These are phyloP conservation scores for Tapera naevia DNA, from an alignment of 2,797 vertebrate species.

Conservation along the genomic window DNA sequence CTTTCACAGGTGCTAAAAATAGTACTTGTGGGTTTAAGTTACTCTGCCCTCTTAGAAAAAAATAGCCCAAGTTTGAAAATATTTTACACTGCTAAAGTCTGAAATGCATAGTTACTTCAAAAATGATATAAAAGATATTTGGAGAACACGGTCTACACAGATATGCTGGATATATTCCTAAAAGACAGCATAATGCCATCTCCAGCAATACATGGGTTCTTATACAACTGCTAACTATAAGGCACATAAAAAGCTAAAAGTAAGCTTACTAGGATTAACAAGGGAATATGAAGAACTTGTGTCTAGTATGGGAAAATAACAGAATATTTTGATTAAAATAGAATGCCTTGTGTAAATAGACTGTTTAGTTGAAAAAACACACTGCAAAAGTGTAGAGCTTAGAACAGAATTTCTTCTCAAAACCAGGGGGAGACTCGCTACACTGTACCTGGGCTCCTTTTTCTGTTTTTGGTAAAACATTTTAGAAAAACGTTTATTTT, in stretches of 20 bases:
- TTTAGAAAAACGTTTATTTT: not conserved
- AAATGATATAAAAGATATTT: not conserved
- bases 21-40: not conserved
- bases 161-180: not conserved
- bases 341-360: not conserved
- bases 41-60: not conserved
- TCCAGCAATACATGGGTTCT: not conserved
- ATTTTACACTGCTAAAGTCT: not conserved
- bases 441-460: not conserved
- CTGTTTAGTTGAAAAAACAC: not conserved
- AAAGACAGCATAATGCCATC: not conserved
- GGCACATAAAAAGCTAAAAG: not conserved
- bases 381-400: not conserved
- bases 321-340: not conserved
- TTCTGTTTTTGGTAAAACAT: not conserved
- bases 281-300: not conserved
- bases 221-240: not conserved
- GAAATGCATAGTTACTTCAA: not conserved
- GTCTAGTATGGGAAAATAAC: not conserved
- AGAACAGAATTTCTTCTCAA: not conserved
- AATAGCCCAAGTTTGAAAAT: not conserved
- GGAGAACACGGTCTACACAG: not conserved
- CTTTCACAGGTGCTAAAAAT: not conserved
- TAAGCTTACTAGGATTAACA: not conserved
- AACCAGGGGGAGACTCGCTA: not conserved